Conservation (phyloP, 2,113 vertebrate genomes). For the Sminthopsis crassicaudata region DNA sequence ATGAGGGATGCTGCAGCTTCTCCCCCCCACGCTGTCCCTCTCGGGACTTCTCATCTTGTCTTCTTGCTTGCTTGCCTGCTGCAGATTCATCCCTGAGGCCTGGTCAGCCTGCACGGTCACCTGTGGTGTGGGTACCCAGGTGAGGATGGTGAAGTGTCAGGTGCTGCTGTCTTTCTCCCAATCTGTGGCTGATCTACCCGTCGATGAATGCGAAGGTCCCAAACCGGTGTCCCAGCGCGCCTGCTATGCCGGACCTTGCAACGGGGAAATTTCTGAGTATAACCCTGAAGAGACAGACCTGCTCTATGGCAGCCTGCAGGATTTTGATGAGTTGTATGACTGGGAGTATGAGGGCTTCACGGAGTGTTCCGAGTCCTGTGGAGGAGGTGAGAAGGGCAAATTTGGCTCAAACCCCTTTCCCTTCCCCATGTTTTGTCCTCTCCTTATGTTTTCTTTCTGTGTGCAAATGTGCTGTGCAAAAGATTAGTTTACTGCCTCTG, state of each 20-base stretch:
- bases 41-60: slow-evolving; percentile 63
- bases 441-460: slow-evolving; percentile 30
- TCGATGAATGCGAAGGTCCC: slow-evolving; percentile 93
- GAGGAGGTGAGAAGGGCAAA: slow-evolving; percentile 88
- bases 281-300: slow-evolving; percentile 75
- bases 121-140: slow-evolving; percentile 92
- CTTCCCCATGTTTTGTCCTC: neutral
- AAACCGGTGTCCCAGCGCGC: slow-evolving; percentile 88
- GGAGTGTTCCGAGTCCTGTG: slow-evolving; percentile 94
- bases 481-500: slow-evolving; percentile 1
- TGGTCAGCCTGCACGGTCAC: slow-evolving; percentile 94
- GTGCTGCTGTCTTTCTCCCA: slow-evolving; percentile 97
- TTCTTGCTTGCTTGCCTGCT: slow-evolving; percentile 69
- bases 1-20: slow-evolving; percentile 28
- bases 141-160: slow-evolving; percentile 91
- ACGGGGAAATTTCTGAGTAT: slow-evolving; percentile 77
- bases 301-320: slow-evolving; percentile 76
- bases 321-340: slow-evolving; percentile 91
- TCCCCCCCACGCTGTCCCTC: neutral
- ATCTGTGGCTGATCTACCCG: slow-evolving; percentile 93
- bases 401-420: neutral
- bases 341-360: slow-evolving; percentile 97
- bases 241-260: slow-evolving; percentile 92
- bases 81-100: slow-evolving; percentile 93
- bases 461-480: neutral